Evolutionary conservation across 2,113 vertebrate genomes (phyloP).

Genomic region (Balaenoptera acutorostrata): DNA sequence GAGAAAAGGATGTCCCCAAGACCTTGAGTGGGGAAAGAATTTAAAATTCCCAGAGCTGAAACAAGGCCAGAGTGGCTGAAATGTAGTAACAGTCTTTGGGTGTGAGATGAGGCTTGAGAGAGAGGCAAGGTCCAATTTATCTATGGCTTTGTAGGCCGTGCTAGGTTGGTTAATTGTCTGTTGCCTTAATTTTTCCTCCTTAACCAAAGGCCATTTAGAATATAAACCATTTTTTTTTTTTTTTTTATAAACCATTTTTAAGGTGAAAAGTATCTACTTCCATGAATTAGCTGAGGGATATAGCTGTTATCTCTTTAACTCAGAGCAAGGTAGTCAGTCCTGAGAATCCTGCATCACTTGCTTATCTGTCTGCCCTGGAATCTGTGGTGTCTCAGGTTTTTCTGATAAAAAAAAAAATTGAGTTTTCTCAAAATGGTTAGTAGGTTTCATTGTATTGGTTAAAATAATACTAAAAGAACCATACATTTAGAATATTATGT

Average conservation of each 20-base stretch:
- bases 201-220: neutral
- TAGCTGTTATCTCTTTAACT: neutral
- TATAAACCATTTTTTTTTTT: neutral
- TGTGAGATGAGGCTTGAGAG: neutral
- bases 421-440: neutral
- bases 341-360: neutral
- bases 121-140: neutral
- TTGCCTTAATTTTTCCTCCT: neutral
- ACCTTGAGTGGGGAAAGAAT: neutral
- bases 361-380: neutral
- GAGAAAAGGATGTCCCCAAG: neutral
- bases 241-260: neutral
- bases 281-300: neutral
- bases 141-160: neutral
- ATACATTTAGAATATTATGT: neutral
- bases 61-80: neutral
- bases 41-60: neutral
- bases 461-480: neutral
- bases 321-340: neutral
- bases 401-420: conserved; percentile 3
- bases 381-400: neutral
- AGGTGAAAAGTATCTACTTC: neutral
- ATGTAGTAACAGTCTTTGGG: neutral
- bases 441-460: conserved; percentile 2
- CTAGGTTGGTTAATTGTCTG: neutral